Evolutionary conservation across 2,797 vertebrate species (phyloP).

Genomic region (Chaunax sp.): DNA sequence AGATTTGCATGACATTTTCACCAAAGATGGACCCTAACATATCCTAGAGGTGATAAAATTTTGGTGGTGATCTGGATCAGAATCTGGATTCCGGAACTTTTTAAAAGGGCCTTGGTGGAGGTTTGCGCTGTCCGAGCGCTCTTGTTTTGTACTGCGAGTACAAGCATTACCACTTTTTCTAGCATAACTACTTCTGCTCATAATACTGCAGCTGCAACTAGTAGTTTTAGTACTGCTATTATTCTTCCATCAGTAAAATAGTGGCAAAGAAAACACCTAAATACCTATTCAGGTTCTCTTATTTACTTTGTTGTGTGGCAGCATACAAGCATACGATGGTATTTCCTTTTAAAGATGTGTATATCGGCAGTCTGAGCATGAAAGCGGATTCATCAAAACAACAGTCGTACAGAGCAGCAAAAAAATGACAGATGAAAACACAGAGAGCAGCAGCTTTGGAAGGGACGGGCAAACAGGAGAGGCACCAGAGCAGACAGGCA

Average conservation of each 20-base stretch:
- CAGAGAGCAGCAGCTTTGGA: constrained; percentile 1
- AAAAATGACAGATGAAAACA: constrained; percentile 14
- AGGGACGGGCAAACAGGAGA: not conserved
- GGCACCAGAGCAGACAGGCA: constrained; percentile 5
- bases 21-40: no score
- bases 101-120: no score
- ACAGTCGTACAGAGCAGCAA: not conserved
- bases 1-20: no score
- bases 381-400: constrained; percentile 9
- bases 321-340: not conserved
- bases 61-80: no score
- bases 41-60: no score
- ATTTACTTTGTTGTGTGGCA: not conserved
- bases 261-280: not conserved
- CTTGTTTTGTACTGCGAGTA: no score
- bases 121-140: no score
- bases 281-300: not conserved
- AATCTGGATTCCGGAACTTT: no score
- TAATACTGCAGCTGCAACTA: not conserved
- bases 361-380: not conserved
- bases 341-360: not conserved
- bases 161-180: no score
- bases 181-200: not conserved
- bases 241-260: not conserved
- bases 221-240: not conserved